Percentiles rank a stretch among this genome's conserved stretches.
Conservation (phyloP, 2,797 vertebrate genomes). For the Acomys russatus region DNA sequence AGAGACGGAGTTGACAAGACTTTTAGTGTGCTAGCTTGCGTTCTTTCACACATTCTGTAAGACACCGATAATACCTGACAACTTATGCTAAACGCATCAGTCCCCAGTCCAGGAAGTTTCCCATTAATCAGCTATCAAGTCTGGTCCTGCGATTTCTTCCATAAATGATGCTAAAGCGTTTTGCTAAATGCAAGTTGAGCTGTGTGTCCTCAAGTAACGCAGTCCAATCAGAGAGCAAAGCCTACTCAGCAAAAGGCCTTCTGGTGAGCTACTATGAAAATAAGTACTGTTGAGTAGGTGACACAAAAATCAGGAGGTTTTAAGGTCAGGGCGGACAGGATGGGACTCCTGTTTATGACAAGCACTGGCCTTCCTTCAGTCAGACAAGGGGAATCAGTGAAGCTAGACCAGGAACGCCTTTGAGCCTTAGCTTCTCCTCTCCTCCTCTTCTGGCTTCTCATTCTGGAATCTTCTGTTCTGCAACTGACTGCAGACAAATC, state of each 20-base stretch:
- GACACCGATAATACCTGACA: slow-evolving; percentile 7
- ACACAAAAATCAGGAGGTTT: neutral
- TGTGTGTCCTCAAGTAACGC: neutral
- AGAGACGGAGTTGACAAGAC: neutral
- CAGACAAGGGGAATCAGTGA: neutral
- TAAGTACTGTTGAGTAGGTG: no score
- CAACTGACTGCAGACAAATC: neutral
- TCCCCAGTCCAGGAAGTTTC: slow-evolving; percentile 49
- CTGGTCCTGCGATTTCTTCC: slow-evolving; percentile 77
- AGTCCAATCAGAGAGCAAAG: slow-evolving; percentile 2
- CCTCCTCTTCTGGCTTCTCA: neutral
- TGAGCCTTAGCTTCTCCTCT: neutral
- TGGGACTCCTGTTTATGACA: neutral
- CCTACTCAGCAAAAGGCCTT: neutral
- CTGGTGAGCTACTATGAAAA: accelerated
- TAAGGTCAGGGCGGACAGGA: no score
- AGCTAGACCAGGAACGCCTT: neutral
- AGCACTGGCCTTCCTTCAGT: neutral
- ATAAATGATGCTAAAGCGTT: slow-evolving; percentile 38
- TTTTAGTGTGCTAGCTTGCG: neutral
- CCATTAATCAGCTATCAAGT: slow-evolving; percentile 69
- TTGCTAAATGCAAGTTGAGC: slow-evolving; percentile 12
- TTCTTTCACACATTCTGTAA: neutral
- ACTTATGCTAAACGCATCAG: slow-evolving; percentile 10
- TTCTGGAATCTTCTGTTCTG: neutral